Conservation (phyloP, 1,140 invertebrate species). For the Dufourea novaeangliae region DNA sequence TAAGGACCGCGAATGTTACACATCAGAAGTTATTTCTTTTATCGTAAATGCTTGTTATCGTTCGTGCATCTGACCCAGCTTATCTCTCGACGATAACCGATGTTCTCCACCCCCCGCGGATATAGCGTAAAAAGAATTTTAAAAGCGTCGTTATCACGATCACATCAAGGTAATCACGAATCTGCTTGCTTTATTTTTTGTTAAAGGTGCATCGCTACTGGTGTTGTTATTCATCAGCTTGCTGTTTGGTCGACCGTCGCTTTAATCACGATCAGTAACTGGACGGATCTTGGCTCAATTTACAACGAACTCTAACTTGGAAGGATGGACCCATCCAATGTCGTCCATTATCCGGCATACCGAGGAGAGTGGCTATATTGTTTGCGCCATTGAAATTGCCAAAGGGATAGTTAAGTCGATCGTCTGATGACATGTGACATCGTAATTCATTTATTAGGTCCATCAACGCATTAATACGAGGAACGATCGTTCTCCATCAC, state of each 20-base stretch:
- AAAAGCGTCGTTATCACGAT: conserved; percentile 21
- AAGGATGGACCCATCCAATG: conserved; percentile 52
- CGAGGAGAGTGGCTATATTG: conserved; percentile 47
- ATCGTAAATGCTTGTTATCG: conserved; percentile 48
- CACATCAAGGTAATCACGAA: conserved; percentile 32
- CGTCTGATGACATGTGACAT: conserved; percentile 22
- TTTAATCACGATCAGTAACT: conserved; percentile 54
- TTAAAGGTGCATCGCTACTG: conserved; percentile 47
- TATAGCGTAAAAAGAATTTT: conserved; percentile 17
- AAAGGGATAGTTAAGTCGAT: conserved; percentile 44
- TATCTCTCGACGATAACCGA: conserved; percentile 8
- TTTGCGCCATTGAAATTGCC: conserved; percentile 53
- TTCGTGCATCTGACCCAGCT: conserved; percentile 8
- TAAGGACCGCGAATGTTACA: not conserved
- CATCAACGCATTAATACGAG: conserved; percentile 17
- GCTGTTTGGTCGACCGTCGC: conserved; percentile 28
- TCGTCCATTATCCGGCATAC: conserved; percentile 35
- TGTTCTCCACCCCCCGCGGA: not conserved
- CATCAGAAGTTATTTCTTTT: conserved; percentile 30
- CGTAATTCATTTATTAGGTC: conserved; percentile 38
- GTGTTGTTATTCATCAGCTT: conserved; percentile 33
- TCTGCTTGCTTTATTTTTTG: conserved; percentile 23
- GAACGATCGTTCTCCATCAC: conserved; percentile 37
- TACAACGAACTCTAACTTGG: conserved; percentile 65
- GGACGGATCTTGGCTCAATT: conserved; percentile 59